Evolutionary conservation across 2,888 invertebrate species (phyloP), one percentile per base, ranked within the genome.

Genomic region (Philopedon plagiatum): DNA sequence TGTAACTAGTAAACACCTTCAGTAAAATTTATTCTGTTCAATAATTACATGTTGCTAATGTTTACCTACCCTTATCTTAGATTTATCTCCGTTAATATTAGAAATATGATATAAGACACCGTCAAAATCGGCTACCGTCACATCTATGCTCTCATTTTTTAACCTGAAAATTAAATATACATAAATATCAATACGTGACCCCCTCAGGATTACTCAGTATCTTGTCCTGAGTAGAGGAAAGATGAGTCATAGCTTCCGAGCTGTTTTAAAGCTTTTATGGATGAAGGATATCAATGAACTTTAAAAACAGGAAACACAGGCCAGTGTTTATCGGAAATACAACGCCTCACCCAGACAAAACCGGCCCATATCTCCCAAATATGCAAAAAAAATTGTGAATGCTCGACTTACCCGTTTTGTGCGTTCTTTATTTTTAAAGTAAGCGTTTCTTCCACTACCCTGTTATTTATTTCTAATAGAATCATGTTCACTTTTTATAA

Each of bases 31-130:
- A 44, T 39, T 1, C 15, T 1, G 15, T n/a, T 13, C 15, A 39
- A 54, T 29, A 15, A 54, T 54, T 9, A 29, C 29, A n/a, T 39
- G 5, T 13, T 69, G 44, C 15, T 29, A 1, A 15, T 75, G 76
- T 58, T 64, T 69, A 86, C 94, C 90, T 88, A 99, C 98, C 90
- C 95, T 92, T 88, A 99, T 92, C 93, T 98, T 98, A 83, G 94
- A 94, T 90, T 97, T 98, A 87, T 99, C 98, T 82, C 94, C 94
- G 87, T 96, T 94, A 82, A 96, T 90, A 90, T 98, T 99, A 76
- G 98, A 98, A 88, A 99, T 94, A 88, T 98, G 98, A 89, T 97
- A 99, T 79, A 99, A 88, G 76, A 97, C 99, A 81, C 99, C 99
- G 90, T 99, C 99, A 88, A 99, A 99, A 89, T 99, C 99, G 80